A percentile compares a stretch with the other conserved stretches of the same genome.
Evolutionary conservation across 2,113 vertebrate species (phyloP).

Genomic region (Heterocephalus glaber): DNA sequence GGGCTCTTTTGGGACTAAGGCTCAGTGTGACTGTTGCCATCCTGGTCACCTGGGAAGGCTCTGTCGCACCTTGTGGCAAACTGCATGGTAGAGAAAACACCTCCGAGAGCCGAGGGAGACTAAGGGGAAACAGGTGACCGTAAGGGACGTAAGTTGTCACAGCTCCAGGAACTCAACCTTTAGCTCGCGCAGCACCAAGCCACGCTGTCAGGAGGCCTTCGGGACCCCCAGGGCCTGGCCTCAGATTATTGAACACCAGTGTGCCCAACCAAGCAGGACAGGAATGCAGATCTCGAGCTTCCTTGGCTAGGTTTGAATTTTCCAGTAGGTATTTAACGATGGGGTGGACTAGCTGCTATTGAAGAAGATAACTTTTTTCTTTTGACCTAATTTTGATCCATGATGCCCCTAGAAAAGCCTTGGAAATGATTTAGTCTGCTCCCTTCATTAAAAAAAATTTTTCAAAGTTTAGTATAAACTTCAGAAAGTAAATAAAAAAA

Average conservation of each 20-base stretch:
- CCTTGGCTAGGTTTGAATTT: not conserved
- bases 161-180: not conserved
- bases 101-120: not conserved
- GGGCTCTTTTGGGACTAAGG: not conserved
- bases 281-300: not conserved
- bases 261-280: not conserved
- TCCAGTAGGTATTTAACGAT: not conserved
- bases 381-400: conserved; percentile 18
- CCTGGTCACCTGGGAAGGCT: not conserved
- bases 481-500: not conserved
- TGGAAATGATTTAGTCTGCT: not conserved
- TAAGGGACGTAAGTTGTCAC: not conserved
- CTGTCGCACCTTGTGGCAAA: not conserved
- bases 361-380: not conserved
- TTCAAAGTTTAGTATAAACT: not conserved
- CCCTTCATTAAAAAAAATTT: not conserved
- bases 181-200: not conserved
- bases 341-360: not conserved
- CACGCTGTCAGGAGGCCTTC: not conserved
- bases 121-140: not conserved
- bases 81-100: not conserved
- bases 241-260: not conserved
- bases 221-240: not conserved
- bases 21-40: too few species aligned
- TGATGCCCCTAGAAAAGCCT: not conserved